Base-by-base conservation (phyloP, 2,888 invertebrate genomes). In the Torymus auratus region DNA sequence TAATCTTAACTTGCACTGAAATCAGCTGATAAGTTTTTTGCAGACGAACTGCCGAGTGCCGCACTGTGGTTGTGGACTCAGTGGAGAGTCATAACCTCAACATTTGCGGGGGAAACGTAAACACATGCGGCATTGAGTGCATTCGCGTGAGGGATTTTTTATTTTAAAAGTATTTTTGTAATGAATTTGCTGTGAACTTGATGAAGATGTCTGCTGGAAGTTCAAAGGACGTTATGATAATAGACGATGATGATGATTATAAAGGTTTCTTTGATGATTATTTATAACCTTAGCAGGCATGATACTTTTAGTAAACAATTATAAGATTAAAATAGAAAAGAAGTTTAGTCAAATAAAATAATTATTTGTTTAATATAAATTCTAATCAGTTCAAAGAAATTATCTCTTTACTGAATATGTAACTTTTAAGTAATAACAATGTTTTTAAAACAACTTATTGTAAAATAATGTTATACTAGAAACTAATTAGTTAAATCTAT, bases 241-340 rank as follows among this genome's bases (percentile, higher is more conserved):
- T 88, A 23, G 82, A 87, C 20, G 85, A 84, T 10, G 83, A 84
- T 10, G 83, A 84, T 7, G 83, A 86, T 41, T 86, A 86, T 80
- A 64, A 87, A 85, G 88, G 89, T 88, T 28, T 55, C 41, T 28
- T 28, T 28, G 28, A 28, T 2, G 28, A 28, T 28, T 28, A 28
- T 28, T 28, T 28, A 28, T 28, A 28, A 28, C 28, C 28, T 28
- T 28, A 28, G 28, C 3, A 3, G 28, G 2, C 7, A 20, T 28
- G 28, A 28, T 41, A 10, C 41, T 41, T 41, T 5, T 7, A 41
- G 41, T 41, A 41, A 41, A 41, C 7, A 4, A 41, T 41, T 41
- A 7, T 41, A 41, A 41, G 41, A 41, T 41, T 41, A 41, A 0
- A 41, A 7, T 41, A 41, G 7, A 41, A 41, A 4, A 5, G 41